A percentile compares a stretch with the other conserved stretches of the same genome.
phyloP scores from a whole-genome alignment of 37 sponge, comb jelly and placozoan species.

The Petrosia ficiformis region DNA sequence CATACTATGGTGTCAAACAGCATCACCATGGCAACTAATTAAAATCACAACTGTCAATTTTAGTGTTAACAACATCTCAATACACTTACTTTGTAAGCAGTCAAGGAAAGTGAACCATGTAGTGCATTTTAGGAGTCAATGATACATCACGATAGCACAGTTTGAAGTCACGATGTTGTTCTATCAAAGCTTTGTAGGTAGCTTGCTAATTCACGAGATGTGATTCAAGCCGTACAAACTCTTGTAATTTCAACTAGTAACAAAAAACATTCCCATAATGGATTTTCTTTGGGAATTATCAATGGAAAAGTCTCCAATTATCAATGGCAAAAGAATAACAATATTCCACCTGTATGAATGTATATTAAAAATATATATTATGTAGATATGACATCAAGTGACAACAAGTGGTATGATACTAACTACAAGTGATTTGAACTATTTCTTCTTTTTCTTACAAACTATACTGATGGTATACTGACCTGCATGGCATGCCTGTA shows the following conservation, averaged over 20 bases:
- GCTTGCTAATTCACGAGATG: not conserved
- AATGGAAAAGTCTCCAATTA: too few species aligned
- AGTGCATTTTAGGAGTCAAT: constrained; percentile 21
- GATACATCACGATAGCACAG: constrained; percentile 15
- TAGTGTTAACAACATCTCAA: not conserved
- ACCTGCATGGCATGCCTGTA: too few species aligned
- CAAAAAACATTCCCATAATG: constrained; percentile 35
- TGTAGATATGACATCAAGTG: too few species aligned
- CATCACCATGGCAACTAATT: too few species aligned
- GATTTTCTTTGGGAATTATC: constrained; percentile 26
- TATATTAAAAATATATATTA: too few species aligned
- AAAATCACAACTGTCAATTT: too few species aligned
- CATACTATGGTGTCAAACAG: too few species aligned
- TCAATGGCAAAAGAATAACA: too few species aligned
- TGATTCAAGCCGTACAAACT: not conserved
- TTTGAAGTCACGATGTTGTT: constrained; percentile 6
- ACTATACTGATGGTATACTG: too few species aligned
- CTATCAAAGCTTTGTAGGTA: constrained; percentile 24
- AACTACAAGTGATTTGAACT: too few species aligned
- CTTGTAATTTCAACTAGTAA: constrained; percentile 22
- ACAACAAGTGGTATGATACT: too few species aligned
- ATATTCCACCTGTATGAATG: not conserved
- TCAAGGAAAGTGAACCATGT: constrained; percentile 36
- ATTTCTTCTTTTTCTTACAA: too few species aligned
- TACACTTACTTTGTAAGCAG: constrained; percentile 11